Evolutionary conservation across 1,140 invertebrate species (phyloP).

Genomic region (Hyphantria cunea): DNA sequence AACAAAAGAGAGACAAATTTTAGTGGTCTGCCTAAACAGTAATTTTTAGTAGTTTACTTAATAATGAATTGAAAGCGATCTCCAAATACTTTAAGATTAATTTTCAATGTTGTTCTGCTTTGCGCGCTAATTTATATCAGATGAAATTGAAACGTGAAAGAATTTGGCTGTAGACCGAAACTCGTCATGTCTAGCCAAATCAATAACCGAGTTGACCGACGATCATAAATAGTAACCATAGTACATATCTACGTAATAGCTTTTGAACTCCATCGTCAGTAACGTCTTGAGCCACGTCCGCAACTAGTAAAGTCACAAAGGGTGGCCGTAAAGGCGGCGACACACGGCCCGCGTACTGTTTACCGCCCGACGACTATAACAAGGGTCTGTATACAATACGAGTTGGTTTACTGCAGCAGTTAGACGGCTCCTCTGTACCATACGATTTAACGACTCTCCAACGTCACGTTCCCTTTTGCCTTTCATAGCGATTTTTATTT

Average conservation of each 20-base stretch:
- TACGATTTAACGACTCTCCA: conserved; percentile 76
- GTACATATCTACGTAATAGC: conserved; percentile 5
- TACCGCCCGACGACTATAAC: conserved; percentile 70
- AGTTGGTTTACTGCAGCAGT: conserved; percentile 73
- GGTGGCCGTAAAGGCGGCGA: conserved; percentile 70
- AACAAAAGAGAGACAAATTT: conserved; percentile 62
- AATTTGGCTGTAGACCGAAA: no score
- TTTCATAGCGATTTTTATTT: conserved; percentile 78
- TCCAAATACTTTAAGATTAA: no score
- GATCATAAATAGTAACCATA: conserved; percentile 4
- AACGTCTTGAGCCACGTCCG: conserved; percentile 51
- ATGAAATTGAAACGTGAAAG: no score
- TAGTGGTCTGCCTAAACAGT: conserved; percentile 1
- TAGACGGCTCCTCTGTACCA: conserved; percentile 76
- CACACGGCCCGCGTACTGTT: conserved; percentile 69
- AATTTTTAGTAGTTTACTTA: conserved; percentile 5
- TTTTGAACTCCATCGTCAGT: conserved; percentile 38
- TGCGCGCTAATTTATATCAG: no score
- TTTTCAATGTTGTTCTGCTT: no score
- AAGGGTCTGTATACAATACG: conserved; percentile 77
- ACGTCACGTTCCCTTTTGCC: conserved; percentile 74
- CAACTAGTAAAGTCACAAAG: conserved; percentile 68
- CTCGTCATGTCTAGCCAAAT: conserved; percentile 7
- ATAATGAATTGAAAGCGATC: background rate
- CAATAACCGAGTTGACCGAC: background rate